These are phyloP conservation scores for Vireo griseus DNA, from an alignment of 2,797 vertebrate genomes.

Conservation along the genomic window DNA sequence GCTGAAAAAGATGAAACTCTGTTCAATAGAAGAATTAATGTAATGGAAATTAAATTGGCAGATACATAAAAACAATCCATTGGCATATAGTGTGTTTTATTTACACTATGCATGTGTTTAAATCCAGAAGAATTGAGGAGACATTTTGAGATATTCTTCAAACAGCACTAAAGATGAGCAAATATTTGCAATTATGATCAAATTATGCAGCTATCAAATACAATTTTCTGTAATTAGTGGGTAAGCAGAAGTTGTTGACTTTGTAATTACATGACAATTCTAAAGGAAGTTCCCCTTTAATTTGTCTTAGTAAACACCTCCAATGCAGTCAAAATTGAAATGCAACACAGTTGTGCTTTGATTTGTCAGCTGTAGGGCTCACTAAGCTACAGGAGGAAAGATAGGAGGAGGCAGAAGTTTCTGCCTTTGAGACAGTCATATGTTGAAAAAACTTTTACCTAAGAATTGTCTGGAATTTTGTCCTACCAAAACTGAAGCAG, in stretches of 20 bases:
- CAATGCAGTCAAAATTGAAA: not conserved
- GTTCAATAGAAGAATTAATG: not conserved
- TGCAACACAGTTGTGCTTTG: not conserved
- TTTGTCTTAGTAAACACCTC: conserved; percentile 20
- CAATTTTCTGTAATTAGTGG: conserved; percentile 57
- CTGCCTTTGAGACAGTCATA: not conserved
- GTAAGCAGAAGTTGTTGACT: conserved; percentile 54
- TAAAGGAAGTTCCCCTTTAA: conserved; percentile 30
- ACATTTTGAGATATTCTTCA: not conserved
- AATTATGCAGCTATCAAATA: conserved; percentile 49
- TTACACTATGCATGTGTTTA: not conserved
- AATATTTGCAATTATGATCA: conserved; percentile 57
- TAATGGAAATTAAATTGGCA: not conserved
- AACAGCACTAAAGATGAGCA: not conserved
- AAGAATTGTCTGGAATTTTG: not conserved
- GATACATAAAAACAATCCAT: not conserved
- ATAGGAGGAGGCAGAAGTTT: not conserved
- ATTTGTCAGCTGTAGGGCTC: not conserved
- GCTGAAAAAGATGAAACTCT: not conserved
- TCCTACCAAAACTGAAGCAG: not conserved
- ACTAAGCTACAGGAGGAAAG: not conserved
- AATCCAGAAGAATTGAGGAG: conserved; percentile 17
- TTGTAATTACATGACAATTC: conserved; percentile 60
- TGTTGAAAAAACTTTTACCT: not conserved
- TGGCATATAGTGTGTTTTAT: not conserved